Base-by-base conservation (phyloP, 2,113 vertebrate species). In the Ariopsis seemanni region DNA sequence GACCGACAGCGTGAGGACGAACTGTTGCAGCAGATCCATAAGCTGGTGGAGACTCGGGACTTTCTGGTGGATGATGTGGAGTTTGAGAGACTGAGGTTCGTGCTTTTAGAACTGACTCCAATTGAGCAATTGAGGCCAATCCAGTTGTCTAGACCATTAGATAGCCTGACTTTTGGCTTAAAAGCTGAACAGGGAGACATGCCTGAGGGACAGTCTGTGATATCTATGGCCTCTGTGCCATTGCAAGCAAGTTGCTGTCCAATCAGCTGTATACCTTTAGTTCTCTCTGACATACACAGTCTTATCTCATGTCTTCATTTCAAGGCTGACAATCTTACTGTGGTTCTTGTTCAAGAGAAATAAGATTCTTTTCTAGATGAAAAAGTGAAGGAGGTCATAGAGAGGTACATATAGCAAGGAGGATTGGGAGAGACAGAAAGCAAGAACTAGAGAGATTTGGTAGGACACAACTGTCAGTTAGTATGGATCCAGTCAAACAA, bases 11-110 rank as follows among this genome's bases (percentile, higher is more conserved):
- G 90, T 65, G 97, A 97, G 77, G 96, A 97, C 30, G 96, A 97
- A 42, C 94, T 98, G 1, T 93, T 97, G 65, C 96, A 96, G 82
- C 96, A 96, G 92, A 97, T 97, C 88, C 96, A 97, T 87, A 97
- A 97, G 92, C 94, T 97, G 90, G 97, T 98, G 83, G 97, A 98
- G 91, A 97, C 96, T 0, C 94, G 97, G 88, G 97, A 98, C 92
- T 98, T 96, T 92, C 92, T 97, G 60, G 97, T 98, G 93, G 97
- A 98, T 0, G 97, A 98, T 4, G 96, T 97, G 88, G 97, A 98
- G 91, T 97, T 98, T 72, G 97, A 98, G 92, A 93, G 97, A 82
- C 95, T 98, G 77, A 91, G 90, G 90, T 92, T 65, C 15, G 89
- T 88, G 48, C 86, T 74, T 86, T 34, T 30, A 52, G 34, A 63